Conservation (phyloP, 1,140 invertebrate genomes). For the Drosophila sturtevanti region DNA sequence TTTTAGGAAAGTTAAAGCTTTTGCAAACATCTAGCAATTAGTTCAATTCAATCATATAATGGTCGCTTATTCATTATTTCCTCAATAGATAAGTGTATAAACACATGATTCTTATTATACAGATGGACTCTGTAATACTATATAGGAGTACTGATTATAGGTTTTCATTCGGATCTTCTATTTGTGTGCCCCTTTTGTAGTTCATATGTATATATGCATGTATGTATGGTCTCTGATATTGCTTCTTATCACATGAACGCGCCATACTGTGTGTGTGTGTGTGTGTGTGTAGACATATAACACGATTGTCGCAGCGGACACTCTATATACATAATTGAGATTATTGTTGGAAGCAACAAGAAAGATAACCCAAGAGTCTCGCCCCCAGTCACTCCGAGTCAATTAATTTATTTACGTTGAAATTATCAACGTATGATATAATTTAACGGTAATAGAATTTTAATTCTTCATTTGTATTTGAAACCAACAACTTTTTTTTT, state of each 20-base stretch:
- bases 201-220: no score
- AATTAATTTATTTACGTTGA: slow-evolving; percentile 71
- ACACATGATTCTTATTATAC: background rate
- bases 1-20: no score
- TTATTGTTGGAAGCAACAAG: background rate
- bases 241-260: background rate
- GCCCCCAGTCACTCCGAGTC: slow-evolving; percentile 20
- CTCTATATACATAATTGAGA: slow-evolving; percentile 12
- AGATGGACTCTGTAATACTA: background rate
- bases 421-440: slow-evolving; percentile 47
- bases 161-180: background rate
- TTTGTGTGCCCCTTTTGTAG: background rate
- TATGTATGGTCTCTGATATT: background rate
- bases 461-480: background rate
- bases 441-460: slow-evolving; percentile 4
- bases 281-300: background rate
- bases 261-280: background rate
- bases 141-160: background rate
- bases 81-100: background rate
- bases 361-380: slow-evolving; percentile 33
- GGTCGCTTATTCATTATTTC: background rate
- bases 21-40: background rate
- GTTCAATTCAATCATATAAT: background rate
- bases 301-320: background rate
- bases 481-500: background rate